A percentile compares a stretch with the other conserved stretches of the same genome.
These are phyloP conservation scores for Salarias fasciatus DNA, from an alignment of 2,797 vertebrate genomes.

Conservation along the genomic window DNA sequence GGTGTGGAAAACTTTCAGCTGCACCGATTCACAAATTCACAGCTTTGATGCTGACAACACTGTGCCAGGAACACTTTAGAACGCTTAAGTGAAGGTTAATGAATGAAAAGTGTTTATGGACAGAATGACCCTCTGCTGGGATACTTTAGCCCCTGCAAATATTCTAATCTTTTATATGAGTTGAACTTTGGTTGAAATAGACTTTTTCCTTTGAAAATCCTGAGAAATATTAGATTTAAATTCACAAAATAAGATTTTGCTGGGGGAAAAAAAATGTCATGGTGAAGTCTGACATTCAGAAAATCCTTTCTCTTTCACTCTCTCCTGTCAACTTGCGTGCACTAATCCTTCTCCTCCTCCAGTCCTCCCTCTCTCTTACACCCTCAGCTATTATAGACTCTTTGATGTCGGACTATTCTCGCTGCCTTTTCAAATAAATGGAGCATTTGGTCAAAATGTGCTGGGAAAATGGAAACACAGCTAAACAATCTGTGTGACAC, in stretches of 20 bases:
- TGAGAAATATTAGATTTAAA: background rate
- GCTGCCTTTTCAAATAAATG: conserved; percentile 15
- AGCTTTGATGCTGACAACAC: too few relatives aligned
- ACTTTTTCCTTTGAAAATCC: background rate
- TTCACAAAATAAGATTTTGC: background rate
- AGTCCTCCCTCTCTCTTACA: conserved; percentile 10
- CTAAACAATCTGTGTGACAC: conserved; percentile 2
- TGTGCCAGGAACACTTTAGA: too few relatives aligned
- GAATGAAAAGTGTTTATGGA: too few relatives aligned
- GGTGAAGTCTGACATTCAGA: background rate
- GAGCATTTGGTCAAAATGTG: conserved; percentile 19
- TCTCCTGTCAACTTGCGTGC: conserved; percentile 22
- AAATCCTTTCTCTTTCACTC: conserved; percentile 6
- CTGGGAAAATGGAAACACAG: background rate
- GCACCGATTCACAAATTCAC: too few relatives aligned
- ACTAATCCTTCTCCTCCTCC: conserved; percentile 22
- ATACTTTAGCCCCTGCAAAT: too few relatives aligned
- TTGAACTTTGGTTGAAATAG: too few relatives aligned
- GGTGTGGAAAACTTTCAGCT: too few relatives aligned
- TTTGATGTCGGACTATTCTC: conserved; percentile 45
- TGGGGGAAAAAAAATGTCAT: too few relatives aligned
- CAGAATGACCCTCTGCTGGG: too few relatives aligned
- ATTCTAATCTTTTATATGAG: too few relatives aligned
- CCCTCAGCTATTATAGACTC: conserved; percentile 27
- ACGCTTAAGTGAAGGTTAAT: too few relatives aligned